Percentiles rank a stretch among this genome's conserved stretches.
Conservation (phyloP, 2,113 vertebrate species). For the Myotis lucifugus region DNA sequence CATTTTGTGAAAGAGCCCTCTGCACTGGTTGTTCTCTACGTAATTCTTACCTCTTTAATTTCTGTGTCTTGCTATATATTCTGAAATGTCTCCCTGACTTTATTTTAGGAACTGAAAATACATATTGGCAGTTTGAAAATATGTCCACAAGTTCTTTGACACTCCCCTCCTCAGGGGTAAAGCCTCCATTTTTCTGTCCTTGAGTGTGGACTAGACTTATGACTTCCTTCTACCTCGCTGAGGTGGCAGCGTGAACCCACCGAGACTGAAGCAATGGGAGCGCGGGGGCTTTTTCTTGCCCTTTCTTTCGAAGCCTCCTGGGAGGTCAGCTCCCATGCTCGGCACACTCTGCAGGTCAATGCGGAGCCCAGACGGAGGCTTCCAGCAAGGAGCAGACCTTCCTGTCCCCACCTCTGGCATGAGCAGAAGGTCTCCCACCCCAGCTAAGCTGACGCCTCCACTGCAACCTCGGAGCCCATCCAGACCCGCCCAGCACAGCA, state of each 20-base stretch:
- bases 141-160: neutral
- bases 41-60: neutral
- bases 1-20: neutral
- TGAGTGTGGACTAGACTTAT: neutral
- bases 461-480: neutral
- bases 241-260: neutral
- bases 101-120: neutral
- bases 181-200: neutral
- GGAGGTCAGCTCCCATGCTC: neutral
- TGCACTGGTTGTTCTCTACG: neutral
- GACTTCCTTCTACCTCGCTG: neutral
- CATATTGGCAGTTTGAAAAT: neutral
- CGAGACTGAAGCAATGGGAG: neutral
- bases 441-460: neutral
- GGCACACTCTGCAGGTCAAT: neutral
- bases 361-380: neutral
- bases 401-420: neutral
- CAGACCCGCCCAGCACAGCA: no score
- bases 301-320: neutral
- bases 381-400: no score
- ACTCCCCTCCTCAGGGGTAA: neutral
- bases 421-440: neutral
- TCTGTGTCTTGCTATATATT: neutral
- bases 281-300: neutral
- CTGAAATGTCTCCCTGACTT: slow-evolving; percentile 7